These are phyloP conservation scores for Tetrax tetrax DNA, from an alignment of 2,113 vertebrate genomes.

Conservation along the genomic window DNA sequence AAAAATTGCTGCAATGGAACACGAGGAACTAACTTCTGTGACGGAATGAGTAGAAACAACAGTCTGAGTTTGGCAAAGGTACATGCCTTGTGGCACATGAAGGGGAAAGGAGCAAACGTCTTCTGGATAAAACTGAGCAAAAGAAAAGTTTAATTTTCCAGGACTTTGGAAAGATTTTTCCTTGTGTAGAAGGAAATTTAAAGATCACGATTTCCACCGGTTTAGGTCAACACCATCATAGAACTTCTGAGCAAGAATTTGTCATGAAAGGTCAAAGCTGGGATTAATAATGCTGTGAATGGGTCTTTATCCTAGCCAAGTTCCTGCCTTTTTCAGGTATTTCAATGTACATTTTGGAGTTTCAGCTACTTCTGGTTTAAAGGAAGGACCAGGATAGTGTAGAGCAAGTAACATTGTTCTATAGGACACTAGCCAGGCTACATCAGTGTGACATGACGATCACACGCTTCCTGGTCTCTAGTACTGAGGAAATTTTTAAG, in stretches of 20 bases:
- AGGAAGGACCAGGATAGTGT: neutral
- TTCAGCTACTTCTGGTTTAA: neutral
- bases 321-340: neutral
- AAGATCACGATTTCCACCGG: neutral
- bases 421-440: neutral
- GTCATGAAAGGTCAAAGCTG: neutral
- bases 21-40: neutral
- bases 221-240: neutral
- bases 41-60: neutral
- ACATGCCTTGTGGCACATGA: neutral
- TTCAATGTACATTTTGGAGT: neutral
- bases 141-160: neutral
- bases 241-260: neutral
- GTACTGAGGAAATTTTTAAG: neutral
- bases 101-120: neutral
- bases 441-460: accelerated
- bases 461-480: neutral
- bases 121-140: neutral
- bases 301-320: neutral
- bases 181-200: neutral
- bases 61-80: neutral
- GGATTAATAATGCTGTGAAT: neutral
- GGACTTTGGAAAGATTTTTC: neutral
- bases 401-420: neutral
- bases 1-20: slow-evolving; percentile 3